Percentiles rank a stretch among this genome's conserved stretches.
These are phyloP conservation scores for Apodemus speciosus DNA, from an alignment of 2,113 vertebrate genomes.

Conservation along the genomic window DNA sequence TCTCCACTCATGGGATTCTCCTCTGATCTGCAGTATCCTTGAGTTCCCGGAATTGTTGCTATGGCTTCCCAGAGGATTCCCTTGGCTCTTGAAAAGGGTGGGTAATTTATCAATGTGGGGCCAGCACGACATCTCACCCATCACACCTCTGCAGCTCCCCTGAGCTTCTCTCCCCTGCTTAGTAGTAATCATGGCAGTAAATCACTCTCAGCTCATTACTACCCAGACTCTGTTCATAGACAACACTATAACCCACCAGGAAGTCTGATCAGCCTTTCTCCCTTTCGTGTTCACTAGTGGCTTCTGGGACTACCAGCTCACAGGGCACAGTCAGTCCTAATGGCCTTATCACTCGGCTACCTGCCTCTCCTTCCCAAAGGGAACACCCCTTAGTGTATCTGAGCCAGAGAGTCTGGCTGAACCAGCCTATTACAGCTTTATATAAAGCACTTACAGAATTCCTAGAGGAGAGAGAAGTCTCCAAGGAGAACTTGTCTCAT, in stretches of 20 bases:
- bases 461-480: constrained; percentile 75
- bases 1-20: not conserved
- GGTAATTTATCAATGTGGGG: not conserved
- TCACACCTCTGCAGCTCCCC: not conserved
- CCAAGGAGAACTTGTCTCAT: constrained; percentile 71
- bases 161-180: constrained; percentile 27
- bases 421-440: constrained; percentile 77
- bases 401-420: constrained; percentile 77
- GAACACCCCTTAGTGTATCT: constrained; percentile 70
- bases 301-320: constrained; percentile 69
- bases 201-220: constrained; percentile 56
- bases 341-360: constrained; percentile 78
- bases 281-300: constrained; percentile 65
- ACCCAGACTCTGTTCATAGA: constrained; percentile 28
- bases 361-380: constrained; percentile 73
- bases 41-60: constrained; percentile 7
- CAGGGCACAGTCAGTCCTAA: constrained; percentile 64
- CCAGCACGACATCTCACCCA: not conserved
- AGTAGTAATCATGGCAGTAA: constrained; percentile 32
- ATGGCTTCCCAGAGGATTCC: constrained; percentile 5
- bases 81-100: not conserved
- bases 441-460: constrained; percentile 82
- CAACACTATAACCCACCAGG: constrained; percentile 57
- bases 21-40: not conserved
- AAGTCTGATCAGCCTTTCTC: constrained; percentile 65